Evolutionary conservation across 1,140 invertebrate species (phyloP), one percentile per base, ranked within the genome.

Genomic region (Wasmannia auropunctata): DNA sequence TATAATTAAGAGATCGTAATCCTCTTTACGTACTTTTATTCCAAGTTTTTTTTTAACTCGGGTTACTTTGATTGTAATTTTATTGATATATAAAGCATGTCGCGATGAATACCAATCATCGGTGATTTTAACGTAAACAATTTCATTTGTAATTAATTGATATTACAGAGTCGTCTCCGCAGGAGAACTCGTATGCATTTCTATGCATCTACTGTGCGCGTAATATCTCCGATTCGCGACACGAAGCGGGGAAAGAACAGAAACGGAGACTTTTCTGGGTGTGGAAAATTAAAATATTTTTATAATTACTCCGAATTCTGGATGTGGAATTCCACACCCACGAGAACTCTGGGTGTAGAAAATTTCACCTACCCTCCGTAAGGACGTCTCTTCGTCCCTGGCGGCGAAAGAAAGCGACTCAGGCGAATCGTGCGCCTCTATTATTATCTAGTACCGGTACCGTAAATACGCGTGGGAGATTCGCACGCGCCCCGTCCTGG

Each of bases 391-490:
- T n/a, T n/a, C n/a, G n/a, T n/a, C n/a, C n/a, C n/a, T n/a, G n/a
- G 8, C 11, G 11, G 58, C 10, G 28, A 46, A 49, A 51, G 43
- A 79, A 40, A 67, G 14, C 8, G 6, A 43, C n/a, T 65, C 49
- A 37, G 31, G 25, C 25, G 19, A 77, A 77, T 25, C 31, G 16
- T 3, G 10, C 40, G 5, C 46, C 31, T 22, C 63, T 11, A 69
- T 54, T 51, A 79, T 79, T 69, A 80, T 80, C 60, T 51, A 28
- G 76, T n/a, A n/a, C 10, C 10, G 3, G 31, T n/a, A n/a, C 10
- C 28, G 7, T 69, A 80, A 80, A 69, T 43, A n/a, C 25, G 75
- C 34, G 34, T 69, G 77, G 22, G 37, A 80, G 46, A 80, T 69
- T 80, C 63, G 46, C 31, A 54, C 63, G 34, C n/a, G 19, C n/a